phyloP scores from a whole-genome alignment of 2,888 invertebrate genomes.

The Pollenia angustigena region DNA sequence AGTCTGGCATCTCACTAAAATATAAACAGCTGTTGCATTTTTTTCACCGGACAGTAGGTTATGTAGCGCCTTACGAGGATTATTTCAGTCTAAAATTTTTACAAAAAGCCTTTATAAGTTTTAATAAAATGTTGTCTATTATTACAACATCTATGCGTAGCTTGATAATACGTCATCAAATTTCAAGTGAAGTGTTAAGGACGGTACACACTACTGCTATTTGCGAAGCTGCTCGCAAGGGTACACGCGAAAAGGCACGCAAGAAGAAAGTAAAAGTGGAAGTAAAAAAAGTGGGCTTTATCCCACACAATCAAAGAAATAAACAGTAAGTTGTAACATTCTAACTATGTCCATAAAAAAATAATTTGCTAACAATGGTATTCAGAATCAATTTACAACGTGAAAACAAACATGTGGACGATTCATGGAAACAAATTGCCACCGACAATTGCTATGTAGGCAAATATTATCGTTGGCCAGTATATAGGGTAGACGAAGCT shows the following conservation, averaged over 20 bases:
- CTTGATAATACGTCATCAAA: slow-evolving; percentile 76
- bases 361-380: neutral
- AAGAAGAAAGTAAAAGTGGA: slow-evolving; percentile 91
- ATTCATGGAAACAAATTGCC: slow-evolving; percentile 86
- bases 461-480: slow-evolving; percentile 86
- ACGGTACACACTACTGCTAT: slow-evolving; percentile 86
- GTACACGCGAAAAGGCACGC: slow-evolving; percentile 90
- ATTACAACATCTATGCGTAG: slow-evolving; percentile 65
- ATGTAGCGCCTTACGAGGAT: slow-evolving; percentile 46
- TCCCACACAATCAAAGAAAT: slow-evolving; percentile 88
- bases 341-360: slow-evolving; percentile 19
- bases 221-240: slow-evolving; percentile 91
- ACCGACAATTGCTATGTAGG: slow-evolving; percentile 88
- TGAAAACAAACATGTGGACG: slow-evolving; percentile 86
- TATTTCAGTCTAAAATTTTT: slow-evolving; percentile 11
- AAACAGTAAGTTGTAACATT: slow-evolving; percentile 84
- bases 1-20: slow-evolving; percentile 20
- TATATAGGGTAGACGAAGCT: slow-evolving; percentile 90
- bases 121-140: slow-evolving; percentile 69
- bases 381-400: slow-evolving; percentile 84
- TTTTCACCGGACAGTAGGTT: slow-evolving; percentile 52
- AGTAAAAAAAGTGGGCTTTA: slow-evolving; percentile 90
- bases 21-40: slow-evolving; percentile 41
- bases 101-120: slow-evolving; percentile 4
- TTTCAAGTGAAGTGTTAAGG: slow-evolving; percentile 78